phyloP scores from a whole-genome alignment of 1,140 invertebrate genomes.

The Rhyacophila brunnea region DNA sequence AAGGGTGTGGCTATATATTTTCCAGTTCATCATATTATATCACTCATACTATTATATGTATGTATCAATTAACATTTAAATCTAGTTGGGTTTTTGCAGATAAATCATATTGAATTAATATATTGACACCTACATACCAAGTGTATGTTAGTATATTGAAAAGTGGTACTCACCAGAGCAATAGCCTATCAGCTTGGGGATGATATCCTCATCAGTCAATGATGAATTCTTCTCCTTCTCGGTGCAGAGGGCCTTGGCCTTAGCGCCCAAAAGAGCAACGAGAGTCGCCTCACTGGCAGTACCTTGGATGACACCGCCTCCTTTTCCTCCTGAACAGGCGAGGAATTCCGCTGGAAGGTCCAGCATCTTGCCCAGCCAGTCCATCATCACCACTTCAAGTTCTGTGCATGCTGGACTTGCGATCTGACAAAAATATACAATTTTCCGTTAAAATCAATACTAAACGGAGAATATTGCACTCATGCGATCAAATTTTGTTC shows the following conservation, averaged over 20 bases:
- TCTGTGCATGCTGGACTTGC: constrained; percentile 97
- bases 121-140: no score
- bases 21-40: no score
- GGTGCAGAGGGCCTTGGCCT: constrained; percentile 71
- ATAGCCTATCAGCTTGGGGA: constrained; percentile 87
- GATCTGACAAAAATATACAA: constrained; percentile 65
- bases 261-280: constrained; percentile 86
- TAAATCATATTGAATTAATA: no score
- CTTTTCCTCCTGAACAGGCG: constrained; percentile 74
- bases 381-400: constrained; percentile 93
- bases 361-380: constrained; percentile 97
- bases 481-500: no score
- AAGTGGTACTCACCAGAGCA: constrained; percentile 61
- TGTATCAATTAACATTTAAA: no score
- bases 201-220: constrained; percentile 79
- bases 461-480: no score
- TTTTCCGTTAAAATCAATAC: no score
- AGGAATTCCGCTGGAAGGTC: constrained; percentile 88
- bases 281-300: constrained; percentile 87
- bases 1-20: no score
- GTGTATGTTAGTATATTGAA: neutral
- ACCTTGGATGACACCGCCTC: constrained; percentile 90
- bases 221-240: constrained; percentile 72
- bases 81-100: no score
- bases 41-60: no score